Conservation (phyloP, 2,888 invertebrate species). For the Trissolcus japonicus region DNA sequence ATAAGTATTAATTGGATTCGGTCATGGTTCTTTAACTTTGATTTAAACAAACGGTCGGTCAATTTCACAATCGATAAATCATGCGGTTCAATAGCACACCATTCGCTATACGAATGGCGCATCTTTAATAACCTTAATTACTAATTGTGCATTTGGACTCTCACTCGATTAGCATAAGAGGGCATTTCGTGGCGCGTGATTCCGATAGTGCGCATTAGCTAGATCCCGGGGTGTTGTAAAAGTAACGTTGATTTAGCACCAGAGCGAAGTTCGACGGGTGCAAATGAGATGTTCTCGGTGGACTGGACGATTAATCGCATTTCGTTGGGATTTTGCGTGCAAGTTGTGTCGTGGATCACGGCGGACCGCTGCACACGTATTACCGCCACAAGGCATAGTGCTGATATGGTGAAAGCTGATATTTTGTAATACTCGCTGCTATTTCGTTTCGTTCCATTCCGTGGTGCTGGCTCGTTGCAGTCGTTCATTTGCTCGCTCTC, state of each 20-base stretch:
- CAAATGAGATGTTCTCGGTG: conserved; percentile 49
- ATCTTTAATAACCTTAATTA: conserved; percentile 48
- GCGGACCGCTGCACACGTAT: conserved; percentile 35
- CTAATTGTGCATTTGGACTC: conserved; percentile 44
- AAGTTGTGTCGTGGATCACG: conserved; percentile 43
- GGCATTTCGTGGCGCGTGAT: conserved; percentile 26
- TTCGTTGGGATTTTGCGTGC: conserved; percentile 56
- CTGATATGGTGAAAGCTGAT: conserved; percentile 76
- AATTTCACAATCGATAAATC: conserved; percentile 21
- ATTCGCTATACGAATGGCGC: conserved; percentile 21
- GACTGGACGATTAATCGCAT: conserved; percentile 39
- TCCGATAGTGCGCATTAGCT: conserved; percentile 22
- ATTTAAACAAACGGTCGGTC: background rate
- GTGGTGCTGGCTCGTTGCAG: conserved; percentile 65
- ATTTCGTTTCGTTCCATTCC: conserved; percentile 72
- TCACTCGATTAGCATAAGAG: conserved; percentile 43
- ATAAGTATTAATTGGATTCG: too few relatives aligned
- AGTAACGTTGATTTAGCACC: conserved; percentile 39
- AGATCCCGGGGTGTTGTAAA: conserved; percentile 13
- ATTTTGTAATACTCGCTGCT: conserved; percentile 75
- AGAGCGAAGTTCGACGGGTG: conserved; percentile 22
- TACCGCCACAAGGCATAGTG: conserved; percentile 55
- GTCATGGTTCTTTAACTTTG: background rate
- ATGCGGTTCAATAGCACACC: background rate
- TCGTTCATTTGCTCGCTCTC: conserved; percentile 58